These are phyloP conservation scores for Sebastes elongatus DNA, from an alignment of 2,797 vertebrate species.

Conservation along the genomic window DNA sequence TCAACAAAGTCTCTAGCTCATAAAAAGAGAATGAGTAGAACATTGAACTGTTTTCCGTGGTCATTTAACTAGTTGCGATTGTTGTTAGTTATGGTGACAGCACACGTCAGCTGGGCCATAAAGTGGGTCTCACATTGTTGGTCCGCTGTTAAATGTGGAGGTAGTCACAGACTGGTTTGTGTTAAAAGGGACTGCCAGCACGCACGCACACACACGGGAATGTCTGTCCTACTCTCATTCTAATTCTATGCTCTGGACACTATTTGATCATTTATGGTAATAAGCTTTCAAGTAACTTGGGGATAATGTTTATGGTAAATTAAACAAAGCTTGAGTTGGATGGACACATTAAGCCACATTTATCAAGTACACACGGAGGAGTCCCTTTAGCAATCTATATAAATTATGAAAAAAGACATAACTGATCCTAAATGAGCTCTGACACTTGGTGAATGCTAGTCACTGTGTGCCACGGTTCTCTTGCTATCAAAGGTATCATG, in stretches of 20 bases:
- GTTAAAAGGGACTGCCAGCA: too few species aligned
- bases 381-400: background rate
- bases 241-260: too few species aligned
- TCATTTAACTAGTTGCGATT: too few species aligned
- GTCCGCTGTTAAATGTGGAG: fast-evolving
- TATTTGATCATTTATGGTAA: background rate
- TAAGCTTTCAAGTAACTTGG: background rate
- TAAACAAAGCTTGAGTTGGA: background rate
- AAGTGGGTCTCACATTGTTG: too few species aligned
- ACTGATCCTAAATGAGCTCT: background rate
- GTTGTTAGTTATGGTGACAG: too few species aligned
- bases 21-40: too few species aligned
- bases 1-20: background rate
- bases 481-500: background rate
- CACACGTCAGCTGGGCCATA: fast-evolving
- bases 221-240: too few species aligned
- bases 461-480: background rate
- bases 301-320: background rate
- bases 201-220: too few species aligned
- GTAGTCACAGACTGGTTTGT: too few species aligned
- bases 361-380: background rate
- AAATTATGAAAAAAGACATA: background rate
- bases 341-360: background rate
- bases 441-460: background rate
- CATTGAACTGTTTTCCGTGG: too few species aligned